Evolutionary conservation across 1,140 invertebrate species (phyloP).

Genomic region (Chironomus striatipennis): DNA sequence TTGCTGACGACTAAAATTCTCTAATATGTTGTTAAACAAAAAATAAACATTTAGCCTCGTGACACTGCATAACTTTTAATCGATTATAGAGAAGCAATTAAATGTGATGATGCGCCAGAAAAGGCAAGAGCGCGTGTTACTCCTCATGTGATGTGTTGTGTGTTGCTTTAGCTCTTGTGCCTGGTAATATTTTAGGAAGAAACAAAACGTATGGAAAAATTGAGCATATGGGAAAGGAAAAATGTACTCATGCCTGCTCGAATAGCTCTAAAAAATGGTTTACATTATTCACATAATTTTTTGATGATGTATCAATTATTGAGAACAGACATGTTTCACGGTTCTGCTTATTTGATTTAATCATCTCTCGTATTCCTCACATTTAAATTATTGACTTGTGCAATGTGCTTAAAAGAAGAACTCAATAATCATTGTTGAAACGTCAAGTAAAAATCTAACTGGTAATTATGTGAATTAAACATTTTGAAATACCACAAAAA

Average conservation of each 20-base stretch:
- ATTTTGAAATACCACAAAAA: not conserved
- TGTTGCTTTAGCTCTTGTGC: too few species aligned
- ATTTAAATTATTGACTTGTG: not conserved
- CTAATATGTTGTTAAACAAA: not conserved
- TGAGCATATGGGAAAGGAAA: too few species aligned
- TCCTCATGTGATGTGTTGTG: not conserved
- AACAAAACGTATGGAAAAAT: too few species aligned
- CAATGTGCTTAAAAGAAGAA: not conserved
- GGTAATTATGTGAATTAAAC: not conserved
- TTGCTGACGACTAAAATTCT: not conserved
- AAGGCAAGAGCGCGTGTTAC: not conserved
- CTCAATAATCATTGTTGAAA: slow-evolving; percentile 9
- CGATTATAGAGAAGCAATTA: slow-evolving; percentile 7
- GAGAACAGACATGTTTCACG: not conserved
- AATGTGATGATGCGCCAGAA: slow-evolving; percentile 2
- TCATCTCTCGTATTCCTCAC: too few species aligned
- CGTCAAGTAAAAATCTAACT: not conserved
- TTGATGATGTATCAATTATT: slow-evolving; percentile 9
- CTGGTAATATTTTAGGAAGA: too few species aligned
- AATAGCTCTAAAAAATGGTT: not conserved
- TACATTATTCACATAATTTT: not conserved
- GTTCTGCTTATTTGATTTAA: not conserved
- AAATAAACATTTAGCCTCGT: not conserved
- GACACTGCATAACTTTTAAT: slow-evolving; percentile 13
- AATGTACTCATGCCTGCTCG: too few species aligned